phyloP scores from a whole-genome alignment of 2,888 invertebrate species.

The Idaea straminata region DNA sequence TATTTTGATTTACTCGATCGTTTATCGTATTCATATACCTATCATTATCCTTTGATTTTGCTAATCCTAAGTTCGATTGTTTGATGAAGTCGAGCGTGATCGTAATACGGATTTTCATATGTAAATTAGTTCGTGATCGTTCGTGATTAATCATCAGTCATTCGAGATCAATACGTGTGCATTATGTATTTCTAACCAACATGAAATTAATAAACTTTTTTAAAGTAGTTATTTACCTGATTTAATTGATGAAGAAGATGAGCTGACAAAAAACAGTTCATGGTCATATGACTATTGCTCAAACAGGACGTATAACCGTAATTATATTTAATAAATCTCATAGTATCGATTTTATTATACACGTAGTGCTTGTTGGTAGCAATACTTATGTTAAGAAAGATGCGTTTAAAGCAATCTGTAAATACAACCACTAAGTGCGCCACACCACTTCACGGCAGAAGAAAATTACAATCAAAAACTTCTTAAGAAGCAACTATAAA shows the following conservation, averaged over 20 bases:
- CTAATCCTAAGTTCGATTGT: constrained; percentile 21
- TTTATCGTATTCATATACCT: constrained; percentile 35
- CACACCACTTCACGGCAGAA: not conserved
- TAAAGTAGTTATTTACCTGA: not conserved
- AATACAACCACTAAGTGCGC: too few species aligned
- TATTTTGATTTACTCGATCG: constrained; percentile 45
- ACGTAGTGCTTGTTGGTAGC: too few species aligned
- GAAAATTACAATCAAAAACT: not conserved
- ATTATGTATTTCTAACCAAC: not conserved
- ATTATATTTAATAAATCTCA: not conserved
- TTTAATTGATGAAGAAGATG: not conserved
- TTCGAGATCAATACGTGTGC: constrained; percentile 1
- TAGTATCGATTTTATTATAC: not conserved
- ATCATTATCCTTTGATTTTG: constrained; percentile 37
- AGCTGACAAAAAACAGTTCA: not conserved
- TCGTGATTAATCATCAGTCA: not conserved
- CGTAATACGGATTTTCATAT: constrained; percentile 2
- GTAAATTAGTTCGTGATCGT: constrained; percentile 11
- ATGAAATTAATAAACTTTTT: not conserved
- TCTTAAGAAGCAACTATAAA: not conserved
- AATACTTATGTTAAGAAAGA: too few species aligned
- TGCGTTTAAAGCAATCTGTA: too few species aligned
- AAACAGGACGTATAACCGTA: not conserved
- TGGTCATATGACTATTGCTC: not conserved
- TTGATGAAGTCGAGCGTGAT: constrained; percentile 19